A percentile compares a stretch with the other conserved stretches of the same genome.
These are phyloP conservation scores for Antigone vipio DNA, from an alignment of 2,113 vertebrate genomes.

Conservation along the genomic window DNA sequence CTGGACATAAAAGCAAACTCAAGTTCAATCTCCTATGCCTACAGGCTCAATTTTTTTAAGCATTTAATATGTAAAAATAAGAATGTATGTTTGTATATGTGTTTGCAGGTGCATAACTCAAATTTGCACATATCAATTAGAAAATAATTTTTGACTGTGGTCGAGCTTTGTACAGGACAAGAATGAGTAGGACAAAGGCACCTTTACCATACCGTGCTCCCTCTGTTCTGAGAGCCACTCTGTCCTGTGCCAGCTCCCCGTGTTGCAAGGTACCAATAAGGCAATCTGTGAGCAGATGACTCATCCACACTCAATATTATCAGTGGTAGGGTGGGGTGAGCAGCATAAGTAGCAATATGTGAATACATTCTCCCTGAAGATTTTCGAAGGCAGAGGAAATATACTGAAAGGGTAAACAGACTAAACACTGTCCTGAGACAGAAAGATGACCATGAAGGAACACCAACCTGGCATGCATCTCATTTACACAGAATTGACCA, in stretches of 20 bases:
- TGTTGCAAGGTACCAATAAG: neutral
- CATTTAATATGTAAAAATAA: neutral
- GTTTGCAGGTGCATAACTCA: neutral
- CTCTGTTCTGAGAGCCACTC: neutral
- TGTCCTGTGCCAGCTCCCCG: neutral
- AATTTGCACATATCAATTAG: neutral
- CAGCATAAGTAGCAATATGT: neutral
- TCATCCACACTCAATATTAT: neutral
- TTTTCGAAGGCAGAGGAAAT: neutral
- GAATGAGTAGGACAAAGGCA: neutral
- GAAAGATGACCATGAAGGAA: neutral
- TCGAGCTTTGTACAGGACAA: neutral
- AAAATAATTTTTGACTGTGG: neutral
- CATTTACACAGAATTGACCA: neutral
- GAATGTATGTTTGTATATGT: neutral
- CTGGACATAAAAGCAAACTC: neutral
- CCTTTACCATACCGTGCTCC: neutral
- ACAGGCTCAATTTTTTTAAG: neutral
- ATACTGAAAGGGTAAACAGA: neutral
- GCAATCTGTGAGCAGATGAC: slow-evolving; percentile 14
- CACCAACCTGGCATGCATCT: neutral
- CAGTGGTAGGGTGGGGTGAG: neutral
- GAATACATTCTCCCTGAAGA: neutral
- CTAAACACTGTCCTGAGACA: neutral
- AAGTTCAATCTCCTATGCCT: neutral